Conservation (phyloP, 53 echinoderm and acorn worm species). For the Arbacia lixula region DNA sequence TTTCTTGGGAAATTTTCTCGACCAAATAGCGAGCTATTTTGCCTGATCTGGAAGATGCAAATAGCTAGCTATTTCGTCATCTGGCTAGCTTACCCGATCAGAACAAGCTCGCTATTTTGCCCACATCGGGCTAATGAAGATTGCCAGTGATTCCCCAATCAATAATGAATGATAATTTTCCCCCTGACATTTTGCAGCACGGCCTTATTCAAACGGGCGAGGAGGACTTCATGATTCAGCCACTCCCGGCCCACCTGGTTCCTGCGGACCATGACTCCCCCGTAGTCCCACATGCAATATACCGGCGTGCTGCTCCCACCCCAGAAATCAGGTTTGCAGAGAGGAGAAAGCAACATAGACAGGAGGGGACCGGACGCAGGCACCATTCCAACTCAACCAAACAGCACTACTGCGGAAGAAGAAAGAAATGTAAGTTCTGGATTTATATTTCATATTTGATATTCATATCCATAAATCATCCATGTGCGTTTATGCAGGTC, state of each 20-base stretch:
- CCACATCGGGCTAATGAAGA: no score
- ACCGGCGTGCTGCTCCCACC: constrained; percentile 63
- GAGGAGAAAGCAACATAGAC: constrained; percentile 7
- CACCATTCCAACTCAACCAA: constrained; percentile 61
- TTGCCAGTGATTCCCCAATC: no score
- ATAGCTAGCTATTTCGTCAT: no score
- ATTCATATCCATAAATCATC: no score
- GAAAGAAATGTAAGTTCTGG: constrained; percentile 89
- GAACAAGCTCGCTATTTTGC: no score
- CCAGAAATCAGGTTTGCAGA: constrained; percentile 3
- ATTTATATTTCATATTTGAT: background rate
- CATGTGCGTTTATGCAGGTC: no score
- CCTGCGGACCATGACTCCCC: constrained; percentile 14
- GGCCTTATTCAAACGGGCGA: constrained; percentile 77
- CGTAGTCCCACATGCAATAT: constrained; percentile 69
- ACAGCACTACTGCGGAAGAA: constrained; percentile 95
- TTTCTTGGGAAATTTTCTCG: no score
- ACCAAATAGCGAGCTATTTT: no score
- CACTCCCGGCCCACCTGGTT: constrained; percentile 69
- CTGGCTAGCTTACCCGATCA: no score
- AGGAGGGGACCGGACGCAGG: background rate
- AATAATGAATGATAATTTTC: no score
- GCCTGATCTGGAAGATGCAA: no score
- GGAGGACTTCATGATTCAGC: constrained; percentile 90
- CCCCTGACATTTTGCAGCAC: constrained; percentile 64